Conservation (phyloP, 2,888 invertebrate genomes). For the Arge pagana region DNA sequence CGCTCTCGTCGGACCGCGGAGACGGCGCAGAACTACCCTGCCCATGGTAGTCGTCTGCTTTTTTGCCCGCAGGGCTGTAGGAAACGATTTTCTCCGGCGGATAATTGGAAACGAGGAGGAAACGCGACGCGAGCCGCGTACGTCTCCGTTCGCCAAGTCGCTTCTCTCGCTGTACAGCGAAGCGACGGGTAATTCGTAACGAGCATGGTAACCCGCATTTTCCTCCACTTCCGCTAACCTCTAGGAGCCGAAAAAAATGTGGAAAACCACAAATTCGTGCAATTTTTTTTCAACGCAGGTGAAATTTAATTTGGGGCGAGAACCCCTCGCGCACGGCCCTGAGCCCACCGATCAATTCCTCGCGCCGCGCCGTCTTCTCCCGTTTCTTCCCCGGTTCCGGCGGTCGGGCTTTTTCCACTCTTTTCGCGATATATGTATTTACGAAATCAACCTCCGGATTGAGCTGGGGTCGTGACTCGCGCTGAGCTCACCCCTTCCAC, state of each 20-base stretch:
- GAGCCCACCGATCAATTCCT: conserved; percentile 17
- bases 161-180: too few relatives aligned
- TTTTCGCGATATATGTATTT: conserved; percentile 16
- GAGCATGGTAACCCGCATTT: too few relatives aligned
- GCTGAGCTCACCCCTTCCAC: too few relatives aligned
- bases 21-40: too few relatives aligned
- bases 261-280: neutral
- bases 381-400: conserved; percentile 2
- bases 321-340: conserved; percentile 6
- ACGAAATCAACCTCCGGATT: conserved; percentile 18
- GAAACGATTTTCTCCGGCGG: too few relatives aligned
- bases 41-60: too few relatives aligned
- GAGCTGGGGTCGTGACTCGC: conserved; percentile 3
- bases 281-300: neutral
- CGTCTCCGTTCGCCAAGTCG: neutral
- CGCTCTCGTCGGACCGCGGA: too few relatives aligned
- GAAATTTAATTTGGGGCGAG: neutral
- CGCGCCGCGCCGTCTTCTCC: conserved; percentile 4
- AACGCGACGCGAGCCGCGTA: neutral
- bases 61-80: too few relatives aligned
- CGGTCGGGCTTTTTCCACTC: conserved; percentile 10
- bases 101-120: too few relatives aligned
- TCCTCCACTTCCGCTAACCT: neutral
- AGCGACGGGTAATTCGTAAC: too few relatives aligned
- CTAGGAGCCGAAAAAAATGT: neutral